These are phyloP conservation scores for Ctena decussata DNA, from an alignment of 2,888 invertebrate species.

Conservation along the genomic window DNA sequence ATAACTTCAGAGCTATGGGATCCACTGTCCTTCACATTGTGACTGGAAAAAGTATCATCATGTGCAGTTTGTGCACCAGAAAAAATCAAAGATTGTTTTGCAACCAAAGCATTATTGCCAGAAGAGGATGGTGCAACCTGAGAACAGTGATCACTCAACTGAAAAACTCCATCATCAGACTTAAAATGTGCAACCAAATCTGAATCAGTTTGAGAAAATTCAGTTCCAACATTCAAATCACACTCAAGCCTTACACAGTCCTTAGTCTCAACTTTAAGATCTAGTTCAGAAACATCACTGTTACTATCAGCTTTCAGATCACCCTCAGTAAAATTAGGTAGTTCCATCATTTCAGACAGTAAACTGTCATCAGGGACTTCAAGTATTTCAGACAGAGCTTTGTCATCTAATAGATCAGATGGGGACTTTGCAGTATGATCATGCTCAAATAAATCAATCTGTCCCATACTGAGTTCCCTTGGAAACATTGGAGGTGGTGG, in stretches of 20 bases:
- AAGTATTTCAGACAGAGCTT: neutral
- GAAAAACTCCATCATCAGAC: neutral
- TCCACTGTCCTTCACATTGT: neutral
- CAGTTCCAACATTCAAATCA: neutral
- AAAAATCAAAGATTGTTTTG: neutral
- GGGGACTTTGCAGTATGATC: neutral
- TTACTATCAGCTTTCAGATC: neutral
- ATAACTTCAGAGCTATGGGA: neutral
- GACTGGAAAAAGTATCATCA: neutral
- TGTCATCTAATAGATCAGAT: neutral
- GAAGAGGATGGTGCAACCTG: neutral
- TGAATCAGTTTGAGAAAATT: neutral
- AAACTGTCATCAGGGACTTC: neutral
- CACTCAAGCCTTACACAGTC: neutral
- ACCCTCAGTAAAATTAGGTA: neutral
- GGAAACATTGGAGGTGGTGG: neutral
- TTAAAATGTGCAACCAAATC: neutral
- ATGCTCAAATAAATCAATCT: conserved; percentile 6
- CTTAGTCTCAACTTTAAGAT: neutral
- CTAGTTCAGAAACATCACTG: neutral
- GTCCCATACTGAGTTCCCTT: conserved; percentile 8
- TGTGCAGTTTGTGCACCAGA: neutral
- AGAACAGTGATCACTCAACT: too few species aligned
- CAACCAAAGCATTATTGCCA: neutral
- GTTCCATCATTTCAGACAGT: neutral